Base-by-base conservation (phyloP, 2,113 vertebrate genomes). In the Pandion haliaetus region DNA sequence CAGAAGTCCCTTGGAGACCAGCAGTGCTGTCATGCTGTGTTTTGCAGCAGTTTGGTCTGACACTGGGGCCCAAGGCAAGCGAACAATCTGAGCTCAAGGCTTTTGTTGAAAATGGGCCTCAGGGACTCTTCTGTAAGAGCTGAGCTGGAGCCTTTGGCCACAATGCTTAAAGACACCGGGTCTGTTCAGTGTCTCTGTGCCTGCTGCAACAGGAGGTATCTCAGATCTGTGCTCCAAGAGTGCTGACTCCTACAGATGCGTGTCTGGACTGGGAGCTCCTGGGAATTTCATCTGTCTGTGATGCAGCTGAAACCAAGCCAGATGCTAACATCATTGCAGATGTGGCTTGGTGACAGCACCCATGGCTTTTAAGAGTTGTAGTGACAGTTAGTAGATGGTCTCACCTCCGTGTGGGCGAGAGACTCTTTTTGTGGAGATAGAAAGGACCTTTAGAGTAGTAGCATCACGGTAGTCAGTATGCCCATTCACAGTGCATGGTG, bases 361-460 rank as follows among this genome's bases (percentile, higher is more conserved):
- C 3, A 0, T 25, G 62, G 91, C 57, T 71, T 78, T 61, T 6
- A 9, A 8, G 58, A 40, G 76, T 32, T 77, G 71, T 10, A 12
- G 82, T 9, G 81, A 32, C 58, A 29, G 18, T 15, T 58, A 49
- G 72, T 40, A 80, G 17, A 20, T 45, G 62, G 36, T n/a, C 31
- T 69, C 81, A 72, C 45, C 81, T 52, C 73, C 0, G 0, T 4
- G 62, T 38, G 58, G 78, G 49, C 52, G 55, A 45, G 63, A 25
- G 20, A 3, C 42, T 74, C 38, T 44, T 45, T 95, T 69, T 42
- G 66, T 65, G 89, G n/a, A 66, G 42, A 7, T 59, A 86, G 66
- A 74, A 74, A 66, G 90, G 62, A 90, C 58, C 63, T 86, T 55
- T 96, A 95, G 81, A 82, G 78, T 95, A 91, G 84, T 50, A 90